Evolutionary conservation across 2,888 invertebrate genomes (phyloP).

Genomic region (Germaria angustata): DNA sequence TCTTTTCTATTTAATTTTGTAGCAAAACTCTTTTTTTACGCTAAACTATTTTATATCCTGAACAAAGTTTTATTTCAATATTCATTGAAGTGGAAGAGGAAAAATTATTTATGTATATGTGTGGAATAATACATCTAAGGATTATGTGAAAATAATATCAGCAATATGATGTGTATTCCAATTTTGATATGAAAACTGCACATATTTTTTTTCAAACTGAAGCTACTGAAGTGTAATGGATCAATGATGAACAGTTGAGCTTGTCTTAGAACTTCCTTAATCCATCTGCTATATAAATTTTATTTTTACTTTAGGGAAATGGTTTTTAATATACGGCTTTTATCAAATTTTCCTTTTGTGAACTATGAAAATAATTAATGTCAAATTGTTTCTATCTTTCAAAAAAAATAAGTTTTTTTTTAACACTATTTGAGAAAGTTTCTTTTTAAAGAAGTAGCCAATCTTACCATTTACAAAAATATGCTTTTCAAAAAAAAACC

Average conservation of each 20-base stretch:
- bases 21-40: neutral
- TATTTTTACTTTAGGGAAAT: too few species aligned
- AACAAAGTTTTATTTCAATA: neutral
- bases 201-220: neutral
- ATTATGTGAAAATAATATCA: neutral
- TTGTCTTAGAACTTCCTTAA: neutral
- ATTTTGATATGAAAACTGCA: neutral
- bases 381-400: too few species aligned
- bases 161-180: neutral
- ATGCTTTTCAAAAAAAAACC: too few species aligned
- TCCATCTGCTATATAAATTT: neutral
- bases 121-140: neutral
- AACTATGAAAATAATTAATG: too few species aligned
- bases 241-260: neutral
- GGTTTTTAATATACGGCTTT: too few species aligned
- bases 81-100: neutral
- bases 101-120: neutral
- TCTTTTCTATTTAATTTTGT: neutral
- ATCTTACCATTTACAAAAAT: too few species aligned
- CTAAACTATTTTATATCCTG: neutral
- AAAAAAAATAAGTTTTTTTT: too few species aligned
- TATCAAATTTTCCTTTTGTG: too few species aligned
- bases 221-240: constrained; percentile 15
- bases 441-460: too few species aligned
- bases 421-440: too few species aligned